Evolutionary conservation across 2,888 invertebrate species (phyloP).

Genomic region (Drosophila quinaria): DNA sequence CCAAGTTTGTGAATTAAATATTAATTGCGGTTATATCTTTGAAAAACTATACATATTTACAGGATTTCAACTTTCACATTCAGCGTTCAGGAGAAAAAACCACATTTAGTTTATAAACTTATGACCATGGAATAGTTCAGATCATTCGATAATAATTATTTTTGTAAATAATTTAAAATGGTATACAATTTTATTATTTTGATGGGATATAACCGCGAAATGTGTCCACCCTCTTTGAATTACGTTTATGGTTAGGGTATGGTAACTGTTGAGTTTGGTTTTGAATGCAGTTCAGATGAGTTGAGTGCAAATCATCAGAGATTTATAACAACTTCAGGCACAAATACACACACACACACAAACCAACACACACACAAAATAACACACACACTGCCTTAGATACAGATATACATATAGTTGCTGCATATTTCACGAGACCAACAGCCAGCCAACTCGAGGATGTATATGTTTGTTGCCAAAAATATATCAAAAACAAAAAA

Average conservation of each 20-base stretch:
- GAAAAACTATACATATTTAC: background rate
- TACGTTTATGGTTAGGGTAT: slow-evolving; percentile 18
- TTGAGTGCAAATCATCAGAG: slow-evolving; percentile 63
- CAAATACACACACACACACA: slow-evolving; percentile 22
- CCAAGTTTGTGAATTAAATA: too few relatives aligned
- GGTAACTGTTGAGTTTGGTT: slow-evolving; percentile 44
- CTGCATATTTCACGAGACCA: slow-evolving; percentile 63
- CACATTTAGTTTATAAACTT: too few relatives aligned
- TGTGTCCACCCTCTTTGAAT: background rate
- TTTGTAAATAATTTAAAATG: background rate
- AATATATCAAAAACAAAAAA: slow-evolving; percentile 19
- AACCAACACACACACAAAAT: background rate
- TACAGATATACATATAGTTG: slow-evolving; percentile 32
- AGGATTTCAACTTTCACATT: too few relatives aligned
- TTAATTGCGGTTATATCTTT: background rate
- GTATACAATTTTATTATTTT: too few relatives aligned
- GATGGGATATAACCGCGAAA: background rate
- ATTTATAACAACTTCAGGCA: slow-evolving; percentile 65
- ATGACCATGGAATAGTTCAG: too few relatives aligned
- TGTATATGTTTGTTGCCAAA: slow-evolving; percentile 47
- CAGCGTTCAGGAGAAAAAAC: too few relatives aligned
- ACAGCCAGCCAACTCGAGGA: slow-evolving; percentile 33
- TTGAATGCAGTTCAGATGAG: slow-evolving; percentile 50
- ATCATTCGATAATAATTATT: background rate
- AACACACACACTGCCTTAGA: background rate